Evolutionary conservation across 2,888 invertebrate genomes (phyloP), one percentile per base, ranked within the genome.

Genomic region (Ormyrus pomaceus): DNA sequence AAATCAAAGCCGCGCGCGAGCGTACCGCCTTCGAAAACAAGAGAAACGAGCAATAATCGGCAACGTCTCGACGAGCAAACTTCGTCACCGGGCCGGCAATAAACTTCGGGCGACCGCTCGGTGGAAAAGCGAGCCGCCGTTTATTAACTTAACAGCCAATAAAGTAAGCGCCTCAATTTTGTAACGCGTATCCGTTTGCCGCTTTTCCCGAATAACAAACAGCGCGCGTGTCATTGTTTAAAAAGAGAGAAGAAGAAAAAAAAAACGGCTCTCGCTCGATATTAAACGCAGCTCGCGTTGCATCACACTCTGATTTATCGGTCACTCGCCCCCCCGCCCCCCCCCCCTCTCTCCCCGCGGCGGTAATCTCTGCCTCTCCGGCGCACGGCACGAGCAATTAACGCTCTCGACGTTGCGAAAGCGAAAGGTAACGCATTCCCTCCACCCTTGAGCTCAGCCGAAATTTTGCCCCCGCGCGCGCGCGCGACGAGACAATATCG

Each of bases 401-500:
- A 73, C 64, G 65, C 34, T 34, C 34, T 4, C 4, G 48, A 46
- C 48, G 55, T 73, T 73, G 64, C 65, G 56, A 73, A 73, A 73
- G 13, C 9, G 55, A 65, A 55, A 34, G 62, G 73, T 34, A 65
- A 65, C 56, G 13, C 62, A 53, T n/a, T 48, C 45, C 19, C 19
- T 56, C 55, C 73, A 73, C 65, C 64, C 62, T 73, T 73, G 55
- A 64, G 55, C 45, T 50, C 11, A 45, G n/a, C 34, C 34, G 53
- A 55, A 48, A 64, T 55, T 61, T 55, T 11, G 48, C 34, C 51
- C n/a, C n/a, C 62, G 8, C 50, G 11, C 55, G 0, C 11, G 34
- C 46, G 5, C 45, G 19, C 10, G 46, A 56, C 11, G 61, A 6
- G 66, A 56, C 3, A 74, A 64, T 46, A 74, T 83, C 82, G 61